phyloP scores from a whole-genome alignment of 1,140 invertebrate species.

The Pseudomyrmex cubaensis region DNA sequence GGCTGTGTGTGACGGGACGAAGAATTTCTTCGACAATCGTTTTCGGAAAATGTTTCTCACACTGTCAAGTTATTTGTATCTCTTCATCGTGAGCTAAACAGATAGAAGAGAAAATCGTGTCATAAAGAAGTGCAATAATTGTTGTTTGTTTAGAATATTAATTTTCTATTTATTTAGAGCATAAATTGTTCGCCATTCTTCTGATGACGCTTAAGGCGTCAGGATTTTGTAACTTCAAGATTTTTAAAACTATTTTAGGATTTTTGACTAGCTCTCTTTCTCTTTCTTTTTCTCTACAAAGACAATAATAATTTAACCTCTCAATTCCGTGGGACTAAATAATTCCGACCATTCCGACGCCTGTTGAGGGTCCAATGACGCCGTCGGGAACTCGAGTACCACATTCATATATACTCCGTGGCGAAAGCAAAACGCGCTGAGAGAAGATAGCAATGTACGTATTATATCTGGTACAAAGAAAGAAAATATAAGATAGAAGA shows the following conservation, averaged over 20 bases:
- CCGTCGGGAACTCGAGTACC: slow-evolving; percentile 66
- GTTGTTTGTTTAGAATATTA: background rate
- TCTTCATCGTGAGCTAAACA: too few relatives aligned
- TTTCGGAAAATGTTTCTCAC: background rate
- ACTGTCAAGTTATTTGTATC: background rate
- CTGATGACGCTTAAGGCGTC: background rate
- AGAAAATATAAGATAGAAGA: background rate
- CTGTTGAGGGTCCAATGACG: slow-evolving; percentile 78
- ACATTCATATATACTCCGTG: slow-evolving; percentile 51
- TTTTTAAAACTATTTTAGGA: too few relatives aligned
- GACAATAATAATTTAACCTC: slow-evolving; percentile 4
- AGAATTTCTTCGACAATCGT: background rate
- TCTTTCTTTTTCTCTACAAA: slow-evolving; percentile 5
- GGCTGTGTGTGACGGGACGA: background rate
- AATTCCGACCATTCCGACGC: slow-evolving; percentile 63
- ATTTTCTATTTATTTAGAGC: background rate
- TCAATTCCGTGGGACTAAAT: slow-evolving; percentile 41
- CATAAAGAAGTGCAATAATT: too few relatives aligned
- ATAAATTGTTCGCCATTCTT: background rate
- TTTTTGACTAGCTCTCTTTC: background rate
- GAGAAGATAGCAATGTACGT: background rate
- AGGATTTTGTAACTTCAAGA: background rate
- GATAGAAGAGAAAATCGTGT: too few relatives aligned
- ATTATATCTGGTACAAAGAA: background rate
- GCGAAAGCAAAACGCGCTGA: slow-evolving; percentile 48